Evolutionary conservation across 1,140 invertebrate genomes (phyloP), one percentile per base, ranked within the genome.

Genomic region (Lasioglossum albipes): DNA sequence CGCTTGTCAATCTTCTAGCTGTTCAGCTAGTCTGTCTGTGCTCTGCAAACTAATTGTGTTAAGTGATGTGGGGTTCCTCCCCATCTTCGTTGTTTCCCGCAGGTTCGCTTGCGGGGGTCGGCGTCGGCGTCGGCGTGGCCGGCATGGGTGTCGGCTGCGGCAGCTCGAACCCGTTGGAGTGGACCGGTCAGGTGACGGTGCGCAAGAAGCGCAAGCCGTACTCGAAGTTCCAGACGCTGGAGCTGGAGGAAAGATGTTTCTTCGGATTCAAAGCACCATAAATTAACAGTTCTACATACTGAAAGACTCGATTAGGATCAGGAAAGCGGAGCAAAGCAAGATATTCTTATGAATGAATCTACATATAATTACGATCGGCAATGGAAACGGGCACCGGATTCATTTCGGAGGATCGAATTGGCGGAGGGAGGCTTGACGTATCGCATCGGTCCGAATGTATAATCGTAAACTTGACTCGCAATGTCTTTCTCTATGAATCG

Each of bases 191-290:
- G 91, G 96, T 97, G 88, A 97, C 97, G 59, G 97, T 98, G 72
- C 95, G 98, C 87, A 99, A 99, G 95, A 99, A 99, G 95, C 97
- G 98, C 92, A 99, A 99, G 93, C 98, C 98, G 0, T 99, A 99
- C 93, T 98, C 97, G 22, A 99, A 99, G 93, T 98, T 97, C 94
- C n/a, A n/a, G n/a, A n/a, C n/a, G n/a, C n/a, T n/a, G n/a, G n/a
- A n/a, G n/a, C n/a, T n/a, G n/a, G n/a, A n/a, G n/a, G 27, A 27
- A 27, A 27, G 27, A 27, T 27, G 27, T 27, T 27, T 27, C 36
- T 36, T 36, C 36, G 36, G 36, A 36, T 0, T 5, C 36, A 3
- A 36, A 36, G 36, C 36, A 2, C 5, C 36, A 5, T 36, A 5
- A 4, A 36, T 36, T 36, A 36, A 3, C 5, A 4, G 3, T 36